Evolutionary conservation across 2,797 vertebrate species (phyloP).

Genomic region (Enteromius mattozi): DNA sequence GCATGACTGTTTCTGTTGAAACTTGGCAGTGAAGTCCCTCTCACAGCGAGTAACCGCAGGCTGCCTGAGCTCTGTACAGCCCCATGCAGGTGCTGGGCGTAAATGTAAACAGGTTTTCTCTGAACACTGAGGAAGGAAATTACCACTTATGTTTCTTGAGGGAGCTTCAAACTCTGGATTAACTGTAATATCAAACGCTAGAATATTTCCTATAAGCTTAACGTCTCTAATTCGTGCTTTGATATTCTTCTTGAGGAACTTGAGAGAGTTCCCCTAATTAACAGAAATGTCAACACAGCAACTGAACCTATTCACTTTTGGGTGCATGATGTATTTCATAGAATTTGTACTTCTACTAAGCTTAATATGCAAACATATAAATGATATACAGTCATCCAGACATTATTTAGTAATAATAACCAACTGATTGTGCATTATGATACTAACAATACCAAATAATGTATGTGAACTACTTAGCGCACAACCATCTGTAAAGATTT

Average conservation of each 20-base stretch:
- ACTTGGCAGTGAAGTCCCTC: constrained; percentile 38
- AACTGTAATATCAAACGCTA: constrained; percentile 40
- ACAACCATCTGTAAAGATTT: not conserved
- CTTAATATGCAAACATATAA: not conserved
- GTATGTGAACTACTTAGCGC: not conserved
- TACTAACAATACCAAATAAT: not conserved
- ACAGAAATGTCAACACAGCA: constrained; percentile 8
- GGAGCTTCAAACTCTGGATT: constrained; percentile 38
- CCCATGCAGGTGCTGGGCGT: constrained; percentile 13
- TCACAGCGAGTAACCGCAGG: constrained; percentile 22
- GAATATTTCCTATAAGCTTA: constrained; percentile 10
- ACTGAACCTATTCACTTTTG: not conserved
- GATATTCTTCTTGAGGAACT: constrained; percentile 20
- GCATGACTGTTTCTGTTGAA: constrained; percentile 35
- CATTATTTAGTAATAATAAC: not conserved
- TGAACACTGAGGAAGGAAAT: constrained; percentile 32
- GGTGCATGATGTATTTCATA: not conserved
- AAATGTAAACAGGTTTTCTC: constrained; percentile 26
- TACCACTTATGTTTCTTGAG: constrained; percentile 29
- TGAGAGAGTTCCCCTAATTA: constrained; percentile 16
- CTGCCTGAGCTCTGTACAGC: constrained; percentile 25
- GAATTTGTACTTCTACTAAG: not conserved
- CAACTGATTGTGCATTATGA: not conserved
- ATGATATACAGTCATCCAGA: not conserved
- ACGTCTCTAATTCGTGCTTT: constrained; percentile 24